phyloP scores from a whole-genome alignment of 2,113 vertebrate genomes.

The Poeciliopsis occidentalis region DNA sequence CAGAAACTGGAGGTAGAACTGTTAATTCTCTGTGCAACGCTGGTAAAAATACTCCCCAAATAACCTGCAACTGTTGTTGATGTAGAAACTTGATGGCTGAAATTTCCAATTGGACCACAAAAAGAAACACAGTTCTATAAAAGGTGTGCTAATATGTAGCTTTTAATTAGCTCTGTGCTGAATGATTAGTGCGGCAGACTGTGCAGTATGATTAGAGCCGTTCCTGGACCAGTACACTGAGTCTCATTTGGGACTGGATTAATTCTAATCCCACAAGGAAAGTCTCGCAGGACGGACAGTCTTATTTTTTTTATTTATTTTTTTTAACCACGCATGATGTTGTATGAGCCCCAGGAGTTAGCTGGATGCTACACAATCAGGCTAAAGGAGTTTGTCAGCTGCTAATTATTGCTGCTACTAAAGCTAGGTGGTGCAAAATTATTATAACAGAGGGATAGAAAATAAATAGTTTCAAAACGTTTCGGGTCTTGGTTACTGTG shows the following conservation, averaged over 20 bases:
- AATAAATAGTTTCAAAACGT: background rate
- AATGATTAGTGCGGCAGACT: conserved; percentile 32
- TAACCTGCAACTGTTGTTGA: background rate
- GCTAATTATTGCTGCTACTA: conserved; percentile 27
- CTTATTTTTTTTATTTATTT: conserved; percentile 46
- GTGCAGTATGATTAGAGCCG: conserved; percentile 41
- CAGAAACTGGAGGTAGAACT: background rate
- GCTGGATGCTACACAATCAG: conserved; percentile 31
- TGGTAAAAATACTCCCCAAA: background rate
- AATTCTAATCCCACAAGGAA: conserved; percentile 70
- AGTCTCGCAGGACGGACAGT: conserved; percentile 33
- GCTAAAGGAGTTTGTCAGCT: conserved; percentile 42
- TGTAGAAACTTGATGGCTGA: too few species aligned
- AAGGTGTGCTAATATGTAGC: conserved; percentile 13
- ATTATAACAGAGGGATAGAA: background rate
- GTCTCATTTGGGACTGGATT: conserved; percentile 48
- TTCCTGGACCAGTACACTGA: conserved; percentile 37
- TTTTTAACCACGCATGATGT: conserved; percentile 44
- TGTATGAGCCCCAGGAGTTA: conserved; percentile 21
- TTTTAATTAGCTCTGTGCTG: conserved; percentile 52
- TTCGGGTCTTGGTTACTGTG: background rate
- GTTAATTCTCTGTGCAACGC: background rate
- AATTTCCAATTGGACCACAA: too few species aligned
- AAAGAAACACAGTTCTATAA: too few species aligned
- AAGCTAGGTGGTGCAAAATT: background rate